Evolutionary conservation across 1,140 invertebrate genomes (phyloP), one percentile per base, ranked within the genome.

Genomic region (Drosophila subpulchrella): DNA sequence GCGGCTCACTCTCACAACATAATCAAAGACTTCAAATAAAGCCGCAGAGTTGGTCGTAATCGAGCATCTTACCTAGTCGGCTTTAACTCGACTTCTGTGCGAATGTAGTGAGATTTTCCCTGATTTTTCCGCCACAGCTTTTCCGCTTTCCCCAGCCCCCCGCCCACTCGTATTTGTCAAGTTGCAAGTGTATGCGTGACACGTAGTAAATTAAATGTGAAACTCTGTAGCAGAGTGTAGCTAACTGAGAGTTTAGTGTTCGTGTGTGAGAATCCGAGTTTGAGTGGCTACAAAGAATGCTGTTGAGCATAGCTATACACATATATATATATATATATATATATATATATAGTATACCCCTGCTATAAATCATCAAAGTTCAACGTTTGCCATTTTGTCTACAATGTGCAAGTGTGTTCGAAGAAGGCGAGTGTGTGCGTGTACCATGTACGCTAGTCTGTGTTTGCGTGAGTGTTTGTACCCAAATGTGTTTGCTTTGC

Each of bases 161-260:
- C 48, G n/a, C 48, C 48, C 46, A 34, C 58, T 34, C 41, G 63
- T 71, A 86, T 86, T 86, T 86, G 83, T 86, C 84, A 86, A 79
- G 79, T 72, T 66, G 73, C 48, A 77, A 78, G 46, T 59, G 80
- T 81, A 84, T 88, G 84, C 73, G 68, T 81, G 77, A 89, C 84
- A 88, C 84, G 84, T 88, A 84, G 80, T 80, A 84, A 83, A 89
- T 88, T 88, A 89, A 88, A 89, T 84, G 76, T 70, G 77, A 68
- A 89, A 73, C 78, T 86, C 60, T 75, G 65, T 88, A 62, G 82
- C 67, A 77, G 57, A 83, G 83, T 86, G 60, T 68, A 78, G 66
- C 57, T 67, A 78, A 76, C 72, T 48, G 61, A 58, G 62, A 61
- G 71, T 75, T 78, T 58, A 77, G 78, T 81, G 62, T 58, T 60